Base-by-base conservation (phyloP, 1,140 invertebrate species). In the Sycobia sp. region DNA sequence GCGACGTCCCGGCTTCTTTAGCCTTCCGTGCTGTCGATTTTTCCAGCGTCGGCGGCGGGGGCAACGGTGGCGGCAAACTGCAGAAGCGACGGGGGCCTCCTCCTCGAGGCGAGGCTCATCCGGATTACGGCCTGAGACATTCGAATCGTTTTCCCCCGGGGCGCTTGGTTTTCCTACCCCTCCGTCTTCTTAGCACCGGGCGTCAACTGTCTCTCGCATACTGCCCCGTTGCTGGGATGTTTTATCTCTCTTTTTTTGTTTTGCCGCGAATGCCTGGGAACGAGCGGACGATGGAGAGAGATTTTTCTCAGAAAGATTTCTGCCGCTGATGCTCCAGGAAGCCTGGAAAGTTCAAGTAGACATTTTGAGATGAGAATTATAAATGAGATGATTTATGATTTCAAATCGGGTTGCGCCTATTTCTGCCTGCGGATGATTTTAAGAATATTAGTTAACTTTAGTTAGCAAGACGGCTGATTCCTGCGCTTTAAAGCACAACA, bases 111-210 rank as follows among this genome's bases (percentile, higher is more conserved):
- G 14, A 9, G 41, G 53, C 62, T 65, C 62, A 65, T 63, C 62
- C 62, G 62, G 62, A 63, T 63, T 57, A 57, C 44, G 22, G 32
- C 25, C 23, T 36, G 13, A 57, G 54, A 56, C 62, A 43, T 51
- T 46, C 62, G 47, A 51, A 34, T 14, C 22, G 23, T 36, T 55
- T 56, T 62, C 51, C 20, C 29, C n/a, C 23, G 29, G 29, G 4
- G 38, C 23, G 34, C 20, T 50, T 29, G 2, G 32, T 16, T 25
- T 53, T 62, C 27, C 16, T 54, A 10, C 20, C 25, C 32, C 27
- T 22, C 46, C 5, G 23, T 27, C 7, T 49, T 32, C 14, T 3
- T 49, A n/a, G 14, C 16, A 23, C 7, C n/a, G n/a, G n/a, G 27
- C 22, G 5, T 2, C 32, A 16, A 13, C 14, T 38, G 11, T 3